Conservation (phyloP, 1,140 invertebrate species). For the Saccostrea cuccullata region DNA sequence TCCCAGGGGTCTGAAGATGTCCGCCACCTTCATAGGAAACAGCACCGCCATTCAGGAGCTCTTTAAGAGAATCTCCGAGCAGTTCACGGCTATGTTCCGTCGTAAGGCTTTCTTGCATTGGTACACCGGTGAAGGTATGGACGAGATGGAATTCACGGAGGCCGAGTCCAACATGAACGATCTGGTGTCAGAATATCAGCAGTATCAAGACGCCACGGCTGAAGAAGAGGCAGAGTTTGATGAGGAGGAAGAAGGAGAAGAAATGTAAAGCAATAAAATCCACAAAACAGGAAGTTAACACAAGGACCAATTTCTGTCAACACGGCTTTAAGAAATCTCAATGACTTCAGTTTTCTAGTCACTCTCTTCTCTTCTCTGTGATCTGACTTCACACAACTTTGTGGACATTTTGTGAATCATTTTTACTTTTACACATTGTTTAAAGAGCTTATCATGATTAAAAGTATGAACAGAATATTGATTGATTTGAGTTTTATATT, state of each 20-base stretch:
- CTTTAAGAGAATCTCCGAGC: conserved; percentile 87
- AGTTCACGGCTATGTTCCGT: conserved; percentile 83
- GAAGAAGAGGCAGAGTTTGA: conserved; percentile 74
- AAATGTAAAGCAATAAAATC: neutral
- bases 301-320: neutral
- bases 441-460: neutral
- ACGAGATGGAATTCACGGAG: conserved; percentile 89
- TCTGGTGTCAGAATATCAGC: conserved; percentile 90
- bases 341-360: conserved; percentile 29
- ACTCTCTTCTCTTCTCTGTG: neutral
- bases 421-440: conserved; percentile 21
- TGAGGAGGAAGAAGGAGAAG: conserved; percentile 78
- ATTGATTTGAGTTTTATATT: neutral
- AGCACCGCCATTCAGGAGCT: conserved; percentile 88
- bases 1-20: conserved; percentile 81
- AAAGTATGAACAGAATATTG: neutral
- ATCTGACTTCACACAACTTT: neutral
- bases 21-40: conserved; percentile 75
- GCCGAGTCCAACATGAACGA: conserved; percentile 90
- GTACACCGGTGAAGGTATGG: conserved; percentile 91
- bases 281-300: neutral
- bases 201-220: conserved; percentile 76
- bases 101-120: conserved; percentile 89
- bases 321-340: conserved; percentile 8
- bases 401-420: neutral